Evolutionary conservation across 2,888 invertebrate species (phyloP).

Genomic region (Drosophila emarginata): DNA sequence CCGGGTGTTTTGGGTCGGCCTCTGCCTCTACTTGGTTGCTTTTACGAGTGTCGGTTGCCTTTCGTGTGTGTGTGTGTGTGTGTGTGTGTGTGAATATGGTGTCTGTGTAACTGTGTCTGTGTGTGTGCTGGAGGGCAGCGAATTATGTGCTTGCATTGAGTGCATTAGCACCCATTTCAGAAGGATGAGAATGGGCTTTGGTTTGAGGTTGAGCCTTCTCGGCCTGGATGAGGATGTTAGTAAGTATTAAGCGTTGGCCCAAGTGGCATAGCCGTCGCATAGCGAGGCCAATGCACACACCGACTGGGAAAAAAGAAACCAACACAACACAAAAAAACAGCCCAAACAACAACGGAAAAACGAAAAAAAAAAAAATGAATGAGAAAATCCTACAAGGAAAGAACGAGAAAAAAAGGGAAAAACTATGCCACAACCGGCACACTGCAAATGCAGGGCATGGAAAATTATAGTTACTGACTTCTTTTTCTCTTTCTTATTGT

Average conservation of each 20-base stretch:
- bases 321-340: background rate
- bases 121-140: conserved; percentile 64
- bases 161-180: conserved; percentile 71
- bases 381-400: background rate
- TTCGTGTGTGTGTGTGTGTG: conserved; percentile 7
- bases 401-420: background rate
- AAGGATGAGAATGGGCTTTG: conserved; percentile 28
- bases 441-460: conserved; percentile 29
- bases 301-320: background rate
- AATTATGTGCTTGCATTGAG: conserved; percentile 74
- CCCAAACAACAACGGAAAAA: background rate
- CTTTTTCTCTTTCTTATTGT: background rate
- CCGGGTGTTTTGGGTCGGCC: conserved; percentile 12
- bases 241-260: conserved; percentile 66
- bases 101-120: conserved; percentile 6
- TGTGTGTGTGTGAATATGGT: conserved; percentile 10
- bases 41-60: conserved; percentile 52
- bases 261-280: conserved; percentile 45
- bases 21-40: conserved; percentile 52
- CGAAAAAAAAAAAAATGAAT: background rate
- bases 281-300: conserved; percentile 52
- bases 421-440: conserved; percentile 15
- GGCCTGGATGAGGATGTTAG: conserved; percentile 63
- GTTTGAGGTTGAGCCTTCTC: background rate
- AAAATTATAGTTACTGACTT: conserved; percentile 35